These are phyloP conservation scores for Saimiri boliviensis DNA, from an alignment of 2,113 vertebrate genomes.

Conservation along the genomic window DNA sequence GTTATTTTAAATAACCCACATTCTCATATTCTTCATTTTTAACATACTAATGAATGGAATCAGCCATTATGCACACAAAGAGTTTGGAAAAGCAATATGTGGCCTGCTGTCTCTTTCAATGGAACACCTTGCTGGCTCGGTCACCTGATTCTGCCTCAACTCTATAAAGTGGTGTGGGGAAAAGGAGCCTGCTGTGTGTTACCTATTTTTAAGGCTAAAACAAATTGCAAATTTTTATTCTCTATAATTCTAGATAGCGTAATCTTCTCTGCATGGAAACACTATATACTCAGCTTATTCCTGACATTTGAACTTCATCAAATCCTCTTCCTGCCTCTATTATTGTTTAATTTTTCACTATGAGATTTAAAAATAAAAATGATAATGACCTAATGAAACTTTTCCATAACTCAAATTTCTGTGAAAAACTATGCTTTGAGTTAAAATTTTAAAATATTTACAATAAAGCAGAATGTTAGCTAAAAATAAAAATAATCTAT, in stretches of 20 bases:
- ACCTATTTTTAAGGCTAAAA: not conserved
- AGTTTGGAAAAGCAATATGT: not conserved
- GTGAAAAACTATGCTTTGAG: not conserved
- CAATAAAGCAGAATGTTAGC: not conserved
- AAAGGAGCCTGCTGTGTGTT: not conserved
- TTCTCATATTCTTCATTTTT: not conserved
- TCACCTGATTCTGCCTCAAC: not conserved
- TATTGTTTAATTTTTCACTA: not conserved
- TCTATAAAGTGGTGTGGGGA: not conserved
- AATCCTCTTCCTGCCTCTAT: not conserved
- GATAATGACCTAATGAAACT: not conserved
- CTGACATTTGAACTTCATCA: not conserved
- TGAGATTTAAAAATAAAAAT: not conserved
- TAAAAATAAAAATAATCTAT: not conserved
- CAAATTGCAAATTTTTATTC: no score
- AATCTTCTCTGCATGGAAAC: not conserved
- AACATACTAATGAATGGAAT: not conserved
- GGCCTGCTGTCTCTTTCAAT: not conserved
- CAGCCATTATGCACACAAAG: not conserved
- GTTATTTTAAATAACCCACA: not conserved
- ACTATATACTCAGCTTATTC: not conserved
- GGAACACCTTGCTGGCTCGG: no score
- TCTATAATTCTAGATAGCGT: not conserved
- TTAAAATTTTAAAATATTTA: not conserved
- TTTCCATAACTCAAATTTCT: not conserved